Evolutionary conservation across 23 tunicate genomes (phyloP).

Genomic region (Ascidia mentula): DNA sequence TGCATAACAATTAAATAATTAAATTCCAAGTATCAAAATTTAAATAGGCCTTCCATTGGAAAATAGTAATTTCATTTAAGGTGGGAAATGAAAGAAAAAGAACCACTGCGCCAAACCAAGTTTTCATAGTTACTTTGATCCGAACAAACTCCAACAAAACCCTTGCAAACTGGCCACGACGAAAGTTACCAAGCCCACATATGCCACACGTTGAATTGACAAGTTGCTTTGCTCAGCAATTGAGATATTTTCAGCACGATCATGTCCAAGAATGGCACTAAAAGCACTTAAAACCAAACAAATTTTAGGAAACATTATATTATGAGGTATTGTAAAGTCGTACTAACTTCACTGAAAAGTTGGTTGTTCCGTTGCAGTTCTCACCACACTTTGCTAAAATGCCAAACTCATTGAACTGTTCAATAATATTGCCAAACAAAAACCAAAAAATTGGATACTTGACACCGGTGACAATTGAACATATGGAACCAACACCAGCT

Average conservation of each 20-base stretch:
- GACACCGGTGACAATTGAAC: background rate
- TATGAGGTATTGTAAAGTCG: no score
- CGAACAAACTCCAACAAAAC: background rate
- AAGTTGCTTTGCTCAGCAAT: background rate
- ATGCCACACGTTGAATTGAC: background rate
- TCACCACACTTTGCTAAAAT: background rate
- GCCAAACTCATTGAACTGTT: background rate
- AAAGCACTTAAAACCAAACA: background rate
- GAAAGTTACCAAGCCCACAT: background rate
- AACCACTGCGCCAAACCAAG: no score
- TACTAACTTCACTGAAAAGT: background rate
- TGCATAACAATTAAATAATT: no score
- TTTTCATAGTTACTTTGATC: background rate
- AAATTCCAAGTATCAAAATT: no score
- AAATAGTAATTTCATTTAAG: no score
- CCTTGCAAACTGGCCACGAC: background rate
- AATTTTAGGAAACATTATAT: no score
- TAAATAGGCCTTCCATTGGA: no score
- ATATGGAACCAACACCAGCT: background rate
- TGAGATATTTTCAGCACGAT: background rate
- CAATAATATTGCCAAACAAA: background rate
- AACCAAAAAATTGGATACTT: background rate
- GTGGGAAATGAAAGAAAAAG: no score
- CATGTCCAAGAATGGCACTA: constrained; percentile 3
- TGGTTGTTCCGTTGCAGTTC: no score